Evolutionary conservation across 2,797 vertebrate species (phyloP), one percentile per base, ranked within the genome.

Genomic region (Triplophysa yarkandensis): DNA sequence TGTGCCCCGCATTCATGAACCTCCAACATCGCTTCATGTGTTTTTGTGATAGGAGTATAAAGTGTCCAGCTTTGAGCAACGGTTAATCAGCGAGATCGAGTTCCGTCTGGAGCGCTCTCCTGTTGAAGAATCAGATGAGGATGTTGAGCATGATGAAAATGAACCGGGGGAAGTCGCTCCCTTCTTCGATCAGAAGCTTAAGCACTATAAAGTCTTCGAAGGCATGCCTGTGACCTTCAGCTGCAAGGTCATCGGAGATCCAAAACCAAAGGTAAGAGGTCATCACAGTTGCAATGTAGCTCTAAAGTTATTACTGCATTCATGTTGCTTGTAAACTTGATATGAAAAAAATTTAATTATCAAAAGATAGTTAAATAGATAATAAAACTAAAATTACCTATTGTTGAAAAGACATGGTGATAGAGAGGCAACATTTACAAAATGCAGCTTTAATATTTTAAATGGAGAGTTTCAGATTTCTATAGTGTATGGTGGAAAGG

Each of bases 21-120:
- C 7, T 6, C 14, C 19, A 58, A 58, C 8, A 25, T 58, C 4
- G 16, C 34, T 11, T 32, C 41, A 27, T 62, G 13, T 61, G 5
- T n/a, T 0, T 2, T 19, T 79, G 52, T 61, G 76, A 32, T 61
- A 99, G 98, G 97, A 98, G 71, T 99, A 98, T 86, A 99, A 97
- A 83, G 97, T 98, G 58, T 99, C 97, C 81, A 99, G 96, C 88
- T 98, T 98, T 50, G 98, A 98, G 85, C 98, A 99, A 90, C 95
- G 98, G 14, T 88, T 99, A 77, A 99, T 99, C 88, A 97, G 95
- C 61, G 97, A 99, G 85, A 98, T 98, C 1, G 98, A 99, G 83
- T 99, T 96, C 83, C 92, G 97, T 0, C 89, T 99, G 81, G 97
- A 99, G 85, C 93, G 97, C 21, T 98, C 95, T 10, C 94, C 95